Conservation (phyloP, 2,888 invertebrate species). For the Diaprepes abbreviatus region DNA sequence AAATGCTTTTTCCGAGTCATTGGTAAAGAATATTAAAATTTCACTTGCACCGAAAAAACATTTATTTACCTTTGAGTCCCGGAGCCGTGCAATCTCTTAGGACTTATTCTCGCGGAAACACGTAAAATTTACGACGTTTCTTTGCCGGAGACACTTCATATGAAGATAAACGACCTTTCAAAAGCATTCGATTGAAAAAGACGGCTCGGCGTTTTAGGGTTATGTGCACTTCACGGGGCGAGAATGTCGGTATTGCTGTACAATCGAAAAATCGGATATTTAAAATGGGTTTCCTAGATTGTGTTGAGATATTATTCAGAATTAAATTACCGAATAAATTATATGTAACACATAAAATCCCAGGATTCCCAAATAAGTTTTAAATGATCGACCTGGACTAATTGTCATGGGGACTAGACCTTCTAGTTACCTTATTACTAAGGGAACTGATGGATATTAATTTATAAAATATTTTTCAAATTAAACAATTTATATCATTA, state of each 20-base stretch:
- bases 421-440: too few species aligned
- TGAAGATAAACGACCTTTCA: constrained; percentile 52
- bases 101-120: constrained; percentile 49
- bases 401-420: too few species aligned
- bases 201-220: constrained; percentile 27
- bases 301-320: too few species aligned
- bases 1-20: constrained; percentile 15
- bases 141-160: constrained; percentile 50
- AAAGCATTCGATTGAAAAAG: constrained; percentile 50
- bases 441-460: too few species aligned
- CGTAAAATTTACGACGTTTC: constrained; percentile 49
- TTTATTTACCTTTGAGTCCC: constrained; percentile 44
- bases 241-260: constrained; percentile 7
- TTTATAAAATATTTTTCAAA: too few species aligned
- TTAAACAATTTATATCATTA: too few species aligned
- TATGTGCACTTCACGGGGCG: constrained; percentile 22
- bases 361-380: too few species aligned
- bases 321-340: too few species aligned
- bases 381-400: too few species aligned
- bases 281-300: too few species aligned
- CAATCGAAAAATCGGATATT: constrained; percentile 14
- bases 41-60: constrained; percentile 45
- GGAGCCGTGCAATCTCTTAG: constrained; percentile 43
- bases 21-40: constrained; percentile 41
- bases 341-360: too few species aligned